These are phyloP conservation scores for Mystacides longicornis DNA, from an alignment of 2,888 invertebrate genomes.

Conservation along the genomic window DNA sequence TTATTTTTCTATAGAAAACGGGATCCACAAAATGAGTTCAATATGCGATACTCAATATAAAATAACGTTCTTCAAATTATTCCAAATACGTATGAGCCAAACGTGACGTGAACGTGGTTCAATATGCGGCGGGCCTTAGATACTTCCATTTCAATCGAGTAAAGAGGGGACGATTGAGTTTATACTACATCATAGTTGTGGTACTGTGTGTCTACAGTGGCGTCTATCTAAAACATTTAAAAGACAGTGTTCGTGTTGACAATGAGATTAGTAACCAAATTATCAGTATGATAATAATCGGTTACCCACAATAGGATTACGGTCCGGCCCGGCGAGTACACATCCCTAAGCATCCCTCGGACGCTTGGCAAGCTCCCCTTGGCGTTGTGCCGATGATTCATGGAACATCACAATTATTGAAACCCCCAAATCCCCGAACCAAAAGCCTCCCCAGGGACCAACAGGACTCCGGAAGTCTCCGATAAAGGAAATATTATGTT, in stretches of 20 bases:
- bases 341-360: neutral
- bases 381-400: slow-evolving; percentile 4
- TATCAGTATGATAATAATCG: slow-evolving; percentile 4
- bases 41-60: no score
- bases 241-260: no score
- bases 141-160: no score
- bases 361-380: neutral
- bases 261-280: neutral
- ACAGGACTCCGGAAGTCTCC: neutral
- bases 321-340: neutral
- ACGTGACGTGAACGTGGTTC: no score
- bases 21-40: no score
- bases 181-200: neutral
- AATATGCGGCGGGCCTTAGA: no score
- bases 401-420: slow-evolving; percentile 13
- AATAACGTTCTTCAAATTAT: no score
- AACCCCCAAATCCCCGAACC: slow-evolving; percentile 6
- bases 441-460: neutral
- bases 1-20: no score
- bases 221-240: no score
- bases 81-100: no score
- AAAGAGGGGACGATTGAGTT: no score
- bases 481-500: neutral
- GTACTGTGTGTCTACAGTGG: no score
- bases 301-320: slow-evolving; percentile 4